These are phyloP conservation scores for Vespertilio murinus DNA, from an alignment of 2,797 vertebrate species.

Conservation along the genomic window DNA sequence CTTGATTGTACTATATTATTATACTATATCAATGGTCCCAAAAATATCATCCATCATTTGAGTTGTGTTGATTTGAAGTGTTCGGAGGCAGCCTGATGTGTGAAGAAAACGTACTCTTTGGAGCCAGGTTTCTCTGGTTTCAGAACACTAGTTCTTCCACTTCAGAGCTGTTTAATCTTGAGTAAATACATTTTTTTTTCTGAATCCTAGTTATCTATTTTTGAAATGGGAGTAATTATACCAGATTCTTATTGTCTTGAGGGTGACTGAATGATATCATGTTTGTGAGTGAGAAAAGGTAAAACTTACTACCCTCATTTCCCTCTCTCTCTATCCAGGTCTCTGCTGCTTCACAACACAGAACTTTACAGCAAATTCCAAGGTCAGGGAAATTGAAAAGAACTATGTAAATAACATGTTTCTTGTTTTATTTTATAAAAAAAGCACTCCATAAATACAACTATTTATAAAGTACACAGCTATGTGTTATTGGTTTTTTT, in stretches of 20 bases:
- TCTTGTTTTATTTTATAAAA: background rate
- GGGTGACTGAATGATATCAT: background rate
- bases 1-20: conserved; percentile 31
- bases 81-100: background rate
- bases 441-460: background rate
- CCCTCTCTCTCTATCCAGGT: background rate
- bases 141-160: background rate
- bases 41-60: conserved; percentile 42
- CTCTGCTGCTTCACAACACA: background rate
- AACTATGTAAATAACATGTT: background rate
- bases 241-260: background rate
- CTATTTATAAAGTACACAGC: background rate
- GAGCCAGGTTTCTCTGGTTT: background rate
- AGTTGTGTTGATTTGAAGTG: background rate
- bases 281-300: background rate
- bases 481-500: no score
- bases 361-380: background rate
- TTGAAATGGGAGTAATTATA: background rate
- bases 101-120: background rate
- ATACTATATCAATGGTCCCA: background rate
- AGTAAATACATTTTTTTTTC: background rate
- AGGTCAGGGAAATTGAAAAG: background rate
- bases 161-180: background rate
- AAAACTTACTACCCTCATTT: background rate
- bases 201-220: conserved; percentile 4